Evolutionary conservation across 2,888 invertebrate genomes (phyloP).

Genomic region (Drosophila koepferae): DNA sequence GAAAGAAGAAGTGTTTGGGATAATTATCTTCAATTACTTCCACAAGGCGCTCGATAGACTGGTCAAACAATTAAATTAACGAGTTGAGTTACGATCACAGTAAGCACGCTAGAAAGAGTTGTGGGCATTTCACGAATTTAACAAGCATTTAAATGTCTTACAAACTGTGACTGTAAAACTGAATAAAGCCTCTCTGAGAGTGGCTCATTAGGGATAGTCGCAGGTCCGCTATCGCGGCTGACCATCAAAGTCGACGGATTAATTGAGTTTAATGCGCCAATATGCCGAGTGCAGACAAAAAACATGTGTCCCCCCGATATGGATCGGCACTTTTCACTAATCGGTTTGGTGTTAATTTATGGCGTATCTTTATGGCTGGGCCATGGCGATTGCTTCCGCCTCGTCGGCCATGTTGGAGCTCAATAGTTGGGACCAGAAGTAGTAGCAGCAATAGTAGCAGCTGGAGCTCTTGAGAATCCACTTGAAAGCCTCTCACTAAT

Average conservation of each 20-base stretch:
- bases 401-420: constrained; percentile 67
- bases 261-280: constrained; percentile 77
- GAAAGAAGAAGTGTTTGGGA: not conserved
- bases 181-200: constrained; percentile 18
- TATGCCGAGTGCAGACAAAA: constrained; percentile 55
- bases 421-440: constrained; percentile 7
- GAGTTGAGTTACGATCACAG: not conserved
- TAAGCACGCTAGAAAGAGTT: not conserved
- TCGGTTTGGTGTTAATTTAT: constrained; percentile 81
- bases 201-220: constrained; percentile 36
- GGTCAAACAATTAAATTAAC: constrained; percentile 2
- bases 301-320: constrained; percentile 72
- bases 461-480: constrained; percentile 63
- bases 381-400: constrained; percentile 73
- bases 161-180: constrained; percentile 22
- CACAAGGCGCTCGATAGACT: not conserved
- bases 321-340: constrained; percentile 78
- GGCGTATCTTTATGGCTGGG: constrained; percentile 67
- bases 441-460: constrained; percentile 17
- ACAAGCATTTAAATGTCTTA: constrained; percentile 42
- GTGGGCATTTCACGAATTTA: constrained; percentile 7
- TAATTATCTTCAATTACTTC: not conserved
- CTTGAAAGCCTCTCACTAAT: constrained; percentile 74
- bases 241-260: constrained; percentile 60
- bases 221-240: constrained; percentile 37